Percentiles rank a stretch among this genome's conserved stretches.
phyloP scores from a whole-genome alignment of 1,140 invertebrate genomes.

The Drosophila tropicalis region DNA sequence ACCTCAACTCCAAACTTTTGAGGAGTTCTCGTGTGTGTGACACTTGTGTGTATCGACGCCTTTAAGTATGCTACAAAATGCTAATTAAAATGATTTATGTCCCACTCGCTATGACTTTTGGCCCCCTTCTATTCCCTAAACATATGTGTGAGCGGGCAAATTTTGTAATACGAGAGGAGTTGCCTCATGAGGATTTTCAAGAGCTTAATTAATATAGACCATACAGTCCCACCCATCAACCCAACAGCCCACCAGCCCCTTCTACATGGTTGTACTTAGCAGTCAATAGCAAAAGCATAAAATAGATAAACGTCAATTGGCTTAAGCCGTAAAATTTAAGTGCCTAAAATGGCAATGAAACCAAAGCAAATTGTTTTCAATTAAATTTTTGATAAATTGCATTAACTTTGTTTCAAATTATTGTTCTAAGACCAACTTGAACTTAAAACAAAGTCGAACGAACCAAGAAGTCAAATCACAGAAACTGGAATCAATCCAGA shows the following conservation, averaged over 20 bases:
- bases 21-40: slow-evolving; percentile 16
- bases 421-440: no score
- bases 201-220: slow-evolving; percentile 68
- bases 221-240: no score
- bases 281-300: slow-evolving; percentile 34
- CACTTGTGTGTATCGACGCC: slow-evolving; percentile 54
- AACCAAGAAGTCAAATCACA: no score
- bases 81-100: slow-evolving; percentile 77
- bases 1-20: slow-evolving; percentile 15
- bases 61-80: slow-evolving; percentile 45
- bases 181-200: not conserved
- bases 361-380: not conserved
- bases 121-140: not conserved
- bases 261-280: not conserved
- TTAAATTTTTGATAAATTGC: not conserved
- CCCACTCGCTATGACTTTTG: slow-evolving; percentile 20
- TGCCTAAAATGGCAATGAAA: not conserved
- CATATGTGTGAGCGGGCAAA: slow-evolving; percentile 58
- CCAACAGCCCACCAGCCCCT: no score
- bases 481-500: no score
- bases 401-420: no score
- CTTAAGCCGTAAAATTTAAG: slow-evolving; percentile 1
- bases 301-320: slow-evolving; percentile 61
- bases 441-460: no score
- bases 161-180: slow-evolving; percentile 40